Base-by-base conservation (phyloP, 2,113 vertebrate species). In the Dryoscopus gambensis region DNA sequence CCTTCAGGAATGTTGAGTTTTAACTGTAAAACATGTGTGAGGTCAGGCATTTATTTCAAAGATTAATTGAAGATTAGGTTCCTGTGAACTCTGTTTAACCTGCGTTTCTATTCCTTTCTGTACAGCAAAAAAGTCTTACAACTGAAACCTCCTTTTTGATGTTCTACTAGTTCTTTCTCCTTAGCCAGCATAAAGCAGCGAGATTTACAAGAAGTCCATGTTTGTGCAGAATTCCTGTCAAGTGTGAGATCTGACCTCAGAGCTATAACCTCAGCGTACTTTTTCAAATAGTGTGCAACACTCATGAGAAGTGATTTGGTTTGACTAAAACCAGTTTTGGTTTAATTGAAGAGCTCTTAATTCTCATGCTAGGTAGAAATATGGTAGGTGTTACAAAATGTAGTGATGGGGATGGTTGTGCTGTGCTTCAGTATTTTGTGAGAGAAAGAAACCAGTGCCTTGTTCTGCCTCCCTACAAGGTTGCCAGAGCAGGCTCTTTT, bases 31-130 rank as follows among this genome's bases (percentile, higher is more conserved):
- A 49, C 64, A 94, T 92, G 85, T 73, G 73, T 93, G 88, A 96
- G 95, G 90, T 94, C 93, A 93, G 86, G 77, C 85, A 31, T 89
- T 94, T 94, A 68, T 93, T 96, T 96, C 92, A 87, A 93, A 89
- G 93, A 90, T 83, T 96, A 96, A 93, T 94, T 93, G 70, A 96
- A 96, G 93, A 96, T 95, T 92, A 96, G 49, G 25, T 90, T 93
- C 50, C 62, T 62, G 57, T 96, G 96, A 96, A 97, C 95, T 95
- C 83, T 69, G 8, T 95, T 93, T 95, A 94, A 95, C 90, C 93
- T 69, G 44, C 22, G 16, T 81, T 94, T 93, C 75, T 89, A 7
- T 76, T 93, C 31, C 77, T 92, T 92, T 94, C 68, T 69, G 23
- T 37, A 52, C 3, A 7, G 65, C 25, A 63, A 37, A 56, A 64